Conservation (phyloP, 2,888 invertebrate species). For the Torymus tubicola region DNA sequence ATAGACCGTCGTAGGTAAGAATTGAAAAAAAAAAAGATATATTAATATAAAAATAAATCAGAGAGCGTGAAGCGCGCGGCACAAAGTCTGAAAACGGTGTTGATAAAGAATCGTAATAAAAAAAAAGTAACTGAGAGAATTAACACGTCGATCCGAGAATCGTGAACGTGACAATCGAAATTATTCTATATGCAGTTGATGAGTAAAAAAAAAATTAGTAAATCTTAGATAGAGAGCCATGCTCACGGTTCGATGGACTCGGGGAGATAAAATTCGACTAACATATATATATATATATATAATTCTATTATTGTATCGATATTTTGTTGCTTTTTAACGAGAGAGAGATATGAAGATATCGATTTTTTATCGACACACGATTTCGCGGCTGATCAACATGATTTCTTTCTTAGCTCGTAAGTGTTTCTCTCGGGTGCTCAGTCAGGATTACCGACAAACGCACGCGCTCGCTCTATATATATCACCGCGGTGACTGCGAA, state of each 20-base stretch:
- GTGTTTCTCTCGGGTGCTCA: conserved; percentile 29
- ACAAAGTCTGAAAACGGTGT: conserved; percentile 26
- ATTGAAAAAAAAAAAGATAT: conserved; percentile 29
- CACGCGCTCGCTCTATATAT: background rate
- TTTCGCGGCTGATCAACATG: conserved; percentile 1
- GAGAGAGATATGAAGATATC: background rate
- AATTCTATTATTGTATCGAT: conserved; percentile 36
- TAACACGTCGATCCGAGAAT: conserved; percentile 7
- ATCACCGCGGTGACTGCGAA: background rate
- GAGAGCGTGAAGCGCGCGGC: conserved; percentile 15
- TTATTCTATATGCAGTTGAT: conserved; percentile 26
- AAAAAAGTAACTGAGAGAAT: conserved; percentile 1
- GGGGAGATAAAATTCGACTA: conserved; percentile 5
- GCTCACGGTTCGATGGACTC: conserved; percentile 23
- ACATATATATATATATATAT: conserved; percentile 5
- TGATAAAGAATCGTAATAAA: conserved; percentile 31
- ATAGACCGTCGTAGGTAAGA: conserved; percentile 53
- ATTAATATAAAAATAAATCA: conserved; percentile 38
- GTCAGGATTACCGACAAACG: conserved; percentile 30
- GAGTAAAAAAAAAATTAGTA: too few species aligned
- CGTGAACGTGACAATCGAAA: conserved; percentile 25
- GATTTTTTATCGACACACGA: conserved; percentile 43
- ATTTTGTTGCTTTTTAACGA: conserved; percentile 31
- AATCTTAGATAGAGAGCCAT: background rate
- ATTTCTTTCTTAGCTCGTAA: background rate